These are phyloP conservation scores for Glossosoma conforme DNA, from an alignment of 1,140 invertebrate species.

Conservation along the genomic window DNA sequence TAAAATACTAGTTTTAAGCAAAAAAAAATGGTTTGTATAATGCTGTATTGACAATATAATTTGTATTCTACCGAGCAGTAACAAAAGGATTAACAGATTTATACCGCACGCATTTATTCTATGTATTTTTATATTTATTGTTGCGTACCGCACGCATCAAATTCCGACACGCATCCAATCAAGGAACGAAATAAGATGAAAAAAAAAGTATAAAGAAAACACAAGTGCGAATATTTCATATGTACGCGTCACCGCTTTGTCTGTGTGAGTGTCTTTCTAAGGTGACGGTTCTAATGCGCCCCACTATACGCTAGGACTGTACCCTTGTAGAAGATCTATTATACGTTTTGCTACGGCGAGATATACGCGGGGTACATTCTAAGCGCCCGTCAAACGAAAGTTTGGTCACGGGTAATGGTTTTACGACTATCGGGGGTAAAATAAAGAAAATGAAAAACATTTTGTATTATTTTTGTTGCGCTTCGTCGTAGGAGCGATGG, in stretches of 20 bases:
- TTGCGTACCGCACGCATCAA: neutral
- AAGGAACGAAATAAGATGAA: slow-evolving; percentile 15
- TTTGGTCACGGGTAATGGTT: slow-evolving; percentile 78
- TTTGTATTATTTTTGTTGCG: slow-evolving; percentile 55
- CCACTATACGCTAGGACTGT: slow-evolving; percentile 22
- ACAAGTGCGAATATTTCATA: slow-evolving; percentile 3
- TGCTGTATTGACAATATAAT: too few species aligned
- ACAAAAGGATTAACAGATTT: too few species aligned
- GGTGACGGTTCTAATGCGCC: slow-evolving; percentile 22
- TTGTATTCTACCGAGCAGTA: too few species aligned
- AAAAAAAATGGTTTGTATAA: too few species aligned
- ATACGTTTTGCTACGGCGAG: neutral
- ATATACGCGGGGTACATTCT: slow-evolving; percentile 18
- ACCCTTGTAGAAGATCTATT: neutral
- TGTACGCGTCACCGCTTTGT: slow-evolving; percentile 1
- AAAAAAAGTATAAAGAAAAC: slow-evolving; percentile 4
- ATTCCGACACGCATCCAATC: slow-evolving; percentile 9
- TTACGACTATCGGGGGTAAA: slow-evolving; percentile 75
- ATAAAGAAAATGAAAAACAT: slow-evolving; percentile 85
- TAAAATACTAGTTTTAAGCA: too few species aligned
- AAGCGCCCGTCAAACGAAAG: slow-evolving; percentile 52
- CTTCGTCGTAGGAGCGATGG: slow-evolving; percentile 11
- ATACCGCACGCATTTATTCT: too few species aligned
- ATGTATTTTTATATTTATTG: too few species aligned
- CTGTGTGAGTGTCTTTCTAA: slow-evolving; percentile 7